A percentile compares a stretch with the other conserved stretches of the same genome.
These are phyloP conservation scores for Lycocorax pyrrhopterus DNA, from an alignment of 2,113 vertebrate genomes.

Conservation along the genomic window DNA sequence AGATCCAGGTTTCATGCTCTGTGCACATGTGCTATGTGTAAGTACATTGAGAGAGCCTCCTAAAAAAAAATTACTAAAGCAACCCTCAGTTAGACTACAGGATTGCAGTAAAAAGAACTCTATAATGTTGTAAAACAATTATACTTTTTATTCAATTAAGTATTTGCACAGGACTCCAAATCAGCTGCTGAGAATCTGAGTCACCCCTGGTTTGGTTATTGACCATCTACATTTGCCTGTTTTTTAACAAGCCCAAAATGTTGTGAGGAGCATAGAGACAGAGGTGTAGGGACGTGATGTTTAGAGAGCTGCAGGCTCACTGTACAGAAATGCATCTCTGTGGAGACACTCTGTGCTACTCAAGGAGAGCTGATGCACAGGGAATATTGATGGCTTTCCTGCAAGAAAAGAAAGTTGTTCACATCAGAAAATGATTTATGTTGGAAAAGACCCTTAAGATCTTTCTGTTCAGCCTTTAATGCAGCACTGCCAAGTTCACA, in stretches of 20 bases:
- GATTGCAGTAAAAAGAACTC: not conserved
- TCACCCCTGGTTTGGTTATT: not conserved
- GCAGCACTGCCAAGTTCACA: not conserved
- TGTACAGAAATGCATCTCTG: not conserved
- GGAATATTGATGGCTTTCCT: not conserved
- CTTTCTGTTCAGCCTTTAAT: not conserved
- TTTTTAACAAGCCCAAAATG: not conserved
- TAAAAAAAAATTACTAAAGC: not conserved
- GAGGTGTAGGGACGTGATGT: not conserved
- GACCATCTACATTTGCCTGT: not conserved
- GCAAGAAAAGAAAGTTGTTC: not conserved
- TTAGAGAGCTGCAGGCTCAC: not conserved
- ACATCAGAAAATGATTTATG: not conserved
- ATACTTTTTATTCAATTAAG: not conserved
- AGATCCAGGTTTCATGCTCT: not conserved
- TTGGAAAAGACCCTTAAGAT: not conserved
- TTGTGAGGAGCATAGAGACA: not conserved
- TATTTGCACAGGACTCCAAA: not conserved
- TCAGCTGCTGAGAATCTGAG: not conserved
- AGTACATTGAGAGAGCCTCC: not conserved
- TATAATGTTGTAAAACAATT: not conserved
- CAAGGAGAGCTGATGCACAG: not conserved
- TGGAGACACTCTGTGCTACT: not conserved
- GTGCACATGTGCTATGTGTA: not conserved
- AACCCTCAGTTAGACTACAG: not conserved